phyloP scores from a whole-genome alignment of 1,140 invertebrate species.

The Leptoteleia sp. region DNA sequence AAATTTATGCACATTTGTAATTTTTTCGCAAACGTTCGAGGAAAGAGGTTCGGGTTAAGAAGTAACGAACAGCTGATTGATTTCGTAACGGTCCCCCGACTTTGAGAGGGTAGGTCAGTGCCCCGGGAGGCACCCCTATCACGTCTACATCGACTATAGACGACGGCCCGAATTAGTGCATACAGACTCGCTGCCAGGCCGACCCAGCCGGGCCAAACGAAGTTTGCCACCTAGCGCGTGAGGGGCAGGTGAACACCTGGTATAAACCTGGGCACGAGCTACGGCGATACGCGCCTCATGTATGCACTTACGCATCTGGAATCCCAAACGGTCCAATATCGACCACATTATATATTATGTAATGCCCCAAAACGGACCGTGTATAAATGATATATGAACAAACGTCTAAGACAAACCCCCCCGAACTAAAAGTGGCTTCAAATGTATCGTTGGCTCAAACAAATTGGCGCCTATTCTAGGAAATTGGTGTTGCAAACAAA shows the following conservation, averaged over 20 bases:
- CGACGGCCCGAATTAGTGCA: constrained; percentile 38
- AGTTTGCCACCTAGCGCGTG: constrained; percentile 67
- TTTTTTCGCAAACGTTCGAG: too few species aligned
- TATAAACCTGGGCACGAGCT: constrained; percentile 65
- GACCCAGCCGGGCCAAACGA: constrained; percentile 55
- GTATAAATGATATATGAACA: too few species aligned
- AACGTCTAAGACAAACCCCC: too few species aligned
- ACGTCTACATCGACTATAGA: constrained; percentile 42
- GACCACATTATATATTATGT: constrained; percentile 37
- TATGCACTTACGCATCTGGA: constrained; percentile 44
- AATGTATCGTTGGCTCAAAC: too few species aligned
- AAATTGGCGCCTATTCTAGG: too few species aligned
- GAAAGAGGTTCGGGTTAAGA: background rate
- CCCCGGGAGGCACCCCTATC: constrained; percentile 64
- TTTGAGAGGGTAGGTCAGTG: constrained; percentile 66
- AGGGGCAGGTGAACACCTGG: constrained; percentile 69
- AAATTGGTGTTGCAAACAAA: too few species aligned
- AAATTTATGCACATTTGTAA: too few species aligned
- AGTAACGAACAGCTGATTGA: constrained; percentile 63
- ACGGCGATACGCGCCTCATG: constrained; percentile 46
- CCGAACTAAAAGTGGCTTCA: too few species aligned
- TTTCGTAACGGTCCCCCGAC: constrained; percentile 62
- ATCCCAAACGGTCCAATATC: constrained; percentile 60
- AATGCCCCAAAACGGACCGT: constrained; percentile 16
- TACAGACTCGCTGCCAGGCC: constrained; percentile 35